Conservation (phyloP, 2,113 vertebrate genomes). For the Podarcis muralis region DNA sequence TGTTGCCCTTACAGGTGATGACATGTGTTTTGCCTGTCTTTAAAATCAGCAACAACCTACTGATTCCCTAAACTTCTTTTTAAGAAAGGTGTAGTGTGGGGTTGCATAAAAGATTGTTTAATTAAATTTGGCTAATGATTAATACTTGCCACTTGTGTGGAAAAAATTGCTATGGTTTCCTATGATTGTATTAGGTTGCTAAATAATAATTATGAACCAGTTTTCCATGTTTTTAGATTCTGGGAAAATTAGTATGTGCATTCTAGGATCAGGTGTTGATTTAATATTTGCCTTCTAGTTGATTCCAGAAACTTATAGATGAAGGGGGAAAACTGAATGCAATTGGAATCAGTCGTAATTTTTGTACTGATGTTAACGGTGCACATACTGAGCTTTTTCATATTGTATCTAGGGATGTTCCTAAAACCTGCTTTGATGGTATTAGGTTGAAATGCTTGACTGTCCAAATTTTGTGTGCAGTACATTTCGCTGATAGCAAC, state of each 20-base stretch:
- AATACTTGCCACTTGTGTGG: not conserved
- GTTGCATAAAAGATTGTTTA: not conserved
- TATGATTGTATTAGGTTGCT: not conserved
- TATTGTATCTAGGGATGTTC: slow-evolving; percentile 1
- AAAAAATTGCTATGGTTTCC: slow-evolving; percentile 2
- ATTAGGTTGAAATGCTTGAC: slow-evolving; percentile 22
- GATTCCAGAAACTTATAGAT: not conserved
- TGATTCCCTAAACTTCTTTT: not conserved
- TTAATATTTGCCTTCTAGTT: not conserved
- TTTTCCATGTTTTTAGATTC: not conserved
- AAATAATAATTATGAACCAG: slow-evolving; percentile 12
- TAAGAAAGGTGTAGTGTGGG: not conserved
- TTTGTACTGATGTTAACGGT: not conserved
- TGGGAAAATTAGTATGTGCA: not conserved
- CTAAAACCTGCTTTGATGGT: not conserved
- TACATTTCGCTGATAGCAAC: not conserved
- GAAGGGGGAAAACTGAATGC: not conserved
- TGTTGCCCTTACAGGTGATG: slow-evolving; percentile 20
- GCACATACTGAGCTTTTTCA: slow-evolving; percentile 10
- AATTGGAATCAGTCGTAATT: not conserved
- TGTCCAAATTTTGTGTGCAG: not conserved
- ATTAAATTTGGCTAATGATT: not conserved
- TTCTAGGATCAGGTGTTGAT: not conserved
- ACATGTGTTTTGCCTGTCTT: not conserved
- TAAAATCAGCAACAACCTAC: not conserved